Conservation (phyloP, 2,113 vertebrate species). For the Panurus biarmicus region DNA sequence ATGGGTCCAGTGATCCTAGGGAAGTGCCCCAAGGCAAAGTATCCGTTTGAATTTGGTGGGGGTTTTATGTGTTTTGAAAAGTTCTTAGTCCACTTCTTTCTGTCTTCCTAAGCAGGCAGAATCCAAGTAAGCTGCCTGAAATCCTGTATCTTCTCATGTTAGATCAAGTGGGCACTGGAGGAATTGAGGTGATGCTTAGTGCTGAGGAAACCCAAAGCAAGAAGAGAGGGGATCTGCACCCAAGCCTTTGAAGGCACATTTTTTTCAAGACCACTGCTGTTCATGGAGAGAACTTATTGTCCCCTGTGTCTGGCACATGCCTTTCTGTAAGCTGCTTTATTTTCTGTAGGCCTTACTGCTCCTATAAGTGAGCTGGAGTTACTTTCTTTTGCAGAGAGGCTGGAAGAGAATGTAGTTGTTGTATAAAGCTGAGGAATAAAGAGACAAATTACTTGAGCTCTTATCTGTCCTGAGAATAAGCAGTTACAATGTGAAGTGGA, state of each 20-base stretch:
- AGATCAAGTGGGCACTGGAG: background rate
- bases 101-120: background rate
- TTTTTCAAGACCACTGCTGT: background rate
- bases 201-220: background rate
- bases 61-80: background rate
- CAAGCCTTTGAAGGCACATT: background rate
- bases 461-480: background rate
- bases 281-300: background rate
- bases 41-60: background rate
- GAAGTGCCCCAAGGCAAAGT: background rate
- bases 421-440: background rate
- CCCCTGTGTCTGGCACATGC: background rate
- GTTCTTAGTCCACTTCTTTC: background rate
- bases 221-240: background rate
- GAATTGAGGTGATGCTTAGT: background rate
- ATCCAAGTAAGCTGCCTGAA: background rate
- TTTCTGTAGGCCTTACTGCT: background rate
- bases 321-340: background rate
- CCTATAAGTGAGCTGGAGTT: background rate
- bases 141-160: background rate
- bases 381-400: background rate
- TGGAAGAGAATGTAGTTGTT: background rate
- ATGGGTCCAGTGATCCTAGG: background rate
- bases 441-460: background rate
- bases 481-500: background rate